phyloP scores from a whole-genome alignment of 1,140 invertebrate genomes.

The Polypedilum vanderplanki region DNA sequence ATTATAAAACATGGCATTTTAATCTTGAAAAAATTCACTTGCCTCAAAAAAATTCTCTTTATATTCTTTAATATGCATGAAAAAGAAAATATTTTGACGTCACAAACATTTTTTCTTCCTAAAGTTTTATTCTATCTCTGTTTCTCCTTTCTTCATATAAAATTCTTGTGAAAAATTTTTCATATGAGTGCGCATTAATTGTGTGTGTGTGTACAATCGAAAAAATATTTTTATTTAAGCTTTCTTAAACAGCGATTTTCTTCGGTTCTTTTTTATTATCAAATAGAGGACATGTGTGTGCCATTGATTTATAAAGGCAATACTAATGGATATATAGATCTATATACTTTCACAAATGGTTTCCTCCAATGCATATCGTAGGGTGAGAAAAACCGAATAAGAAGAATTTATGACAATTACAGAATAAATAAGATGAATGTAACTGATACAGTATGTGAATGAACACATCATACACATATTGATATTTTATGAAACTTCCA shows the following conservation, averaged over 20 bases:
- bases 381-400: background rate
- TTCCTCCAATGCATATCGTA: background rate
- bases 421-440: background rate
- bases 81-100: background rate
- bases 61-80: background rate
- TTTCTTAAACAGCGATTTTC: background rate
- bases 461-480: no score
- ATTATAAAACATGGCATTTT: background rate
- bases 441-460: no score
- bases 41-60: background rate
- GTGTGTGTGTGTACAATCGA: background rate
- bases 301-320: background rate
- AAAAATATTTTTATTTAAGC: background rate
- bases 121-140: no score
- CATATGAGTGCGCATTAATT: constrained; percentile 1
- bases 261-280: background rate
- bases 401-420: constrained; percentile 3
- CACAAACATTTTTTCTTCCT: background rate
- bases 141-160: no score
- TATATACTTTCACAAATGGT: background rate
- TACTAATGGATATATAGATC: background rate
- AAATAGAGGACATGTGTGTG: background rate
- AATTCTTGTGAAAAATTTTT: background rate
- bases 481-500: no score
- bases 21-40: background rate